A percentile compares a stretch with the other conserved stretches of the same genome.
Conservation (phyloP, 2,113 vertebrate genomes). For the Neogobius melanostomus region DNA sequence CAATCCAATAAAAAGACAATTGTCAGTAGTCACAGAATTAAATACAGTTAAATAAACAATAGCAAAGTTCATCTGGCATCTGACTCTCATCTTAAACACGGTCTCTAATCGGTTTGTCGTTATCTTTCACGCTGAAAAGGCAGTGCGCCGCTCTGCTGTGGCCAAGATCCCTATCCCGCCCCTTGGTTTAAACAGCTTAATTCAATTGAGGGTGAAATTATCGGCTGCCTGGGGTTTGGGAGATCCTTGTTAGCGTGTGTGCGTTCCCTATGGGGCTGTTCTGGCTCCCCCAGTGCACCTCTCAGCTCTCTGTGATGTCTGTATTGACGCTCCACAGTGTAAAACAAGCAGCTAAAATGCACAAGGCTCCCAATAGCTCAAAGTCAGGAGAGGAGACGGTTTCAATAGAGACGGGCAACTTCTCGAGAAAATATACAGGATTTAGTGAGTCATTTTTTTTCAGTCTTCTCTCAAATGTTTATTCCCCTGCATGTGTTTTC, state of each 20-base stretch:
- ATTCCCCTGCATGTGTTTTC: too few relatives aligned
- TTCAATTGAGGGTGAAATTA: slow-evolving; percentile 74
- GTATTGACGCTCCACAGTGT: slow-evolving; percentile 37
- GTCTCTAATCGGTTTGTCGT: slow-evolving; percentile 53
- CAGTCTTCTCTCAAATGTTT: too few relatives aligned
- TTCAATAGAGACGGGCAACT: neutral
- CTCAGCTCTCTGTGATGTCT: slow-evolving; percentile 34
- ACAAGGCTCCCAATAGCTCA: slow-evolving; percentile 13
- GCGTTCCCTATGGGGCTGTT: slow-evolving; percentile 49
- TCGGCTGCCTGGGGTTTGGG: slow-evolving; percentile 59
- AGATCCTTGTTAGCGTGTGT: slow-evolving; percentile 57
- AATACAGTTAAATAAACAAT: slow-evolving; percentile 8
- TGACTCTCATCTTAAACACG: slow-evolving; percentile 29
- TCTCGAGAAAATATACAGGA: too few relatives aligned
- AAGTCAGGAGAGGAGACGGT: neutral
- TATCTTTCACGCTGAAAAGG: slow-evolving; percentile 59
- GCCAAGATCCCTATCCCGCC: slow-evolving; percentile 57
- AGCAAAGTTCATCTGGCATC: slow-evolving; percentile 11
- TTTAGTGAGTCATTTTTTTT: too few relatives aligned
- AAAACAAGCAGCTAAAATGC: slow-evolving; percentile 32
- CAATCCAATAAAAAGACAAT: too few relatives aligned
- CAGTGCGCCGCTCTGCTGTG: slow-evolving; percentile 49
- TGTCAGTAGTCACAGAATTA: too few relatives aligned
- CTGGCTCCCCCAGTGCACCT: slow-evolving; percentile 8
- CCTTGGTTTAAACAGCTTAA: slow-evolving; percentile 65